phyloP scores from a whole-genome alignment of 2,888 invertebrate species.

The Darwinula stevensoni region DNA sequence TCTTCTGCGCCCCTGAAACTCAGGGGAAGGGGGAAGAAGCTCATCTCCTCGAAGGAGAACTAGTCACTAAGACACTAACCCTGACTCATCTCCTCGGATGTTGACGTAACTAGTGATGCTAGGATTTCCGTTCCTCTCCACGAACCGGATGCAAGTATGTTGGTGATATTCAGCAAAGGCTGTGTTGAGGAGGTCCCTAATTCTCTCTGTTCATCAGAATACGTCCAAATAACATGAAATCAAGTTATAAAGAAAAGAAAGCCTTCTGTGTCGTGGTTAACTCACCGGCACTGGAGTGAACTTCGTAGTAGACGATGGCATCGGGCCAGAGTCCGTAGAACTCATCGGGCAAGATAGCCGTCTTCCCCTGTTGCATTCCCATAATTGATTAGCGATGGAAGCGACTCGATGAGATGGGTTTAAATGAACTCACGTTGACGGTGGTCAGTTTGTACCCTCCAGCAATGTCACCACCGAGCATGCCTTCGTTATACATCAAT shows the following conservation, averaged over 20 bases:
- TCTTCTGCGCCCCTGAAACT: too few species aligned
- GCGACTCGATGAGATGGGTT: too few species aligned
- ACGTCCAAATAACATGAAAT: too few species aligned
- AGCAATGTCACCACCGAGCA: too few species aligned
- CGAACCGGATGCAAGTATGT: neutral
- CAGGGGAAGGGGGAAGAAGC: neutral
- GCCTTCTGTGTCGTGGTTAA: too few species aligned
- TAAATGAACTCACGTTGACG: too few species aligned
- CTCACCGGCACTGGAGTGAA: neutral
- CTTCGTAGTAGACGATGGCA: constrained; percentile 1
- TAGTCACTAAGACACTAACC: neutral
- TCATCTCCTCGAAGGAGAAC: neutral
- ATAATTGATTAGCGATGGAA: too few species aligned
- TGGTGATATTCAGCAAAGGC: neutral
- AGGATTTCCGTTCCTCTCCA: constrained; percentile 1
- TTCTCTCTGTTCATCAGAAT: too few species aligned
- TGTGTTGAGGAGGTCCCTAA: too few species aligned
- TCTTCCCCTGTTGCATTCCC: constrained; percentile 2
- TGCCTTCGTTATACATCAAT: too few species aligned
- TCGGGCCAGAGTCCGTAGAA: neutral
- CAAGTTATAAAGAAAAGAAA: too few species aligned
- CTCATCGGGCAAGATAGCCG: neutral
- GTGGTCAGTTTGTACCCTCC: too few species aligned
- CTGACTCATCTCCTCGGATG: neutral
- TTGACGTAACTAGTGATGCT: neutral